Base-by-base conservation (phyloP, 2,797 vertebrate genomes). In the Taenioides sp. region DNA sequence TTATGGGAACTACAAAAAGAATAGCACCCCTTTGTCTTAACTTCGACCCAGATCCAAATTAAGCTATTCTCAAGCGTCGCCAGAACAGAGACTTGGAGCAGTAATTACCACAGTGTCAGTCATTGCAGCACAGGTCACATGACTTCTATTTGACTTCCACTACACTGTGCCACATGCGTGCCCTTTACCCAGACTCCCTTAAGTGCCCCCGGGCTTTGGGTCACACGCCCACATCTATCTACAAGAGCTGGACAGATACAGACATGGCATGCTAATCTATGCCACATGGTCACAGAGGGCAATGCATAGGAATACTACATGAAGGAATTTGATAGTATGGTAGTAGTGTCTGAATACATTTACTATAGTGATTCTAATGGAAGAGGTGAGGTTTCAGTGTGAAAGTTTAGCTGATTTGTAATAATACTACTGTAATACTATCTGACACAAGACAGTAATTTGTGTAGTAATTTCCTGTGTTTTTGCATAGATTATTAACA, bases 81-180 rank as follows among this genome's bases (percentile, higher is more conserved):
- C 40, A 57, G 61, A 80, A 80, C 66, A 59, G 69, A 9, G 25
- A 43, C 28, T 70, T 27, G n/a, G 76, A 37, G 65, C 69, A 80
- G 40, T 60, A 82, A 86, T 84, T 75, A 81, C 78, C 79, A 70
- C 80, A 68, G 67, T 68, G 65, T 55, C 72, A 65, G 63, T 77
- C 78, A 84, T 77, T 68, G 74, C 77, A 55, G 72, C 74, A 10
- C 57, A 76, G 76, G 75, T 82, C 57, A 52, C 74, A 69, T 75
- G 34, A 47, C 43, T 16, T 69, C 23, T 64, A 64, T 28, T 57
- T 57, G 14, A 49, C 63, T 80, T 55, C 65, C 58, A 31, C 65
- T 25, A 58, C 55, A 27, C 31, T 23, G 20, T 65, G 34, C 28
- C 9, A 0, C 68, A 81, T 71, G 0, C n/a, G 57, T n/a, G 18